phyloP scores from a whole-genome alignment of 2,797 vertebrate genomes.

The Prionace glauca region DNA sequence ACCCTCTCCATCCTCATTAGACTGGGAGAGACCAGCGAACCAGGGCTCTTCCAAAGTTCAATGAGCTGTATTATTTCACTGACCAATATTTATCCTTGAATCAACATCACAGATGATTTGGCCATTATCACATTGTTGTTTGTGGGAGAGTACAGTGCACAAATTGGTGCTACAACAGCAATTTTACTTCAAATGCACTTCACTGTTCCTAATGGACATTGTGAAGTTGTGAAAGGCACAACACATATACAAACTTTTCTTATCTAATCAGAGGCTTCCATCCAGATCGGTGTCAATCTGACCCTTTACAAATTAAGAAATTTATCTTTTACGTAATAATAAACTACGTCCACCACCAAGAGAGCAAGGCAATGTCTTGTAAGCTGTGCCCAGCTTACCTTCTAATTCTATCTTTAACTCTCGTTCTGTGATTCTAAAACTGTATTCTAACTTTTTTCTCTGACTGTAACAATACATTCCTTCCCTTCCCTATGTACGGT shows the following conservation, averaged over 20 bases:
- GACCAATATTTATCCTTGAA: not conserved
- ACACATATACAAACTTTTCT: not conserved
- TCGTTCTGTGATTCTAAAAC: too few species aligned
- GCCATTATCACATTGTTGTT: not conserved
- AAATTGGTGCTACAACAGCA: not conserved
- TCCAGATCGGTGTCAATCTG: not conserved
- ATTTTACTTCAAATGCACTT: not conserved
- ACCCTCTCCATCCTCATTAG: not conserved
- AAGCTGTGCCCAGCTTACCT: too few species aligned
- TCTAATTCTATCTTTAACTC: too few species aligned
- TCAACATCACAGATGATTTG: not conserved
- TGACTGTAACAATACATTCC: too few species aligned
- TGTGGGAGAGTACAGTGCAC: not conserved
- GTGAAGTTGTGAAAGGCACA: too few species aligned
- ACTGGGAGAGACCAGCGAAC: not conserved
- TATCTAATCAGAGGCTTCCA: not conserved
- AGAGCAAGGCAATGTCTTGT: too few species aligned
- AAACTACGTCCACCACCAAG: not conserved
- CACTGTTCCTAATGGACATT: too few species aligned
- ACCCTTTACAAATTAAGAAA: not conserved
- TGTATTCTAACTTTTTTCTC: too few species aligned
- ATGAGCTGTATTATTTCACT: not conserved
- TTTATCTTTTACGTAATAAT: not conserved
- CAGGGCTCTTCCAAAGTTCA: not conserved
- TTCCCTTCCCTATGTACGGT: too few species aligned